Conservation (phyloP, 2,113 vertebrate species). For the Psammodynastes pulverulentus region DNA sequence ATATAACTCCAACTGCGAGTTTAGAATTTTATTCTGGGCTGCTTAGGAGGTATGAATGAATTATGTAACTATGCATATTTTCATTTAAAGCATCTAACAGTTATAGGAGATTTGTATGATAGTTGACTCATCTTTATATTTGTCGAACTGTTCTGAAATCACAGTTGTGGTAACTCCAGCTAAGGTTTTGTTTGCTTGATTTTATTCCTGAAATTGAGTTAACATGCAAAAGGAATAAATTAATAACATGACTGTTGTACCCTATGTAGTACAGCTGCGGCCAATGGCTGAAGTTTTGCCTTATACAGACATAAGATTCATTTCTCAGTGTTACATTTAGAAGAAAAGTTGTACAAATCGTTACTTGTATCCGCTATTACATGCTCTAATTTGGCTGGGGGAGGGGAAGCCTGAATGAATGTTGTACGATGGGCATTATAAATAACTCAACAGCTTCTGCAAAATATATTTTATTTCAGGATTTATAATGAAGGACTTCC, state of each 20-base stretch:
- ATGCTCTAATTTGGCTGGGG: neutral
- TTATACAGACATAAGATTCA: neutral
- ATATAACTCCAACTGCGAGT: neutral
- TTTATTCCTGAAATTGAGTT: neutral
- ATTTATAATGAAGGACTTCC: conserved; percentile 63
- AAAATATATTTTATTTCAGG: conserved; percentile 58
- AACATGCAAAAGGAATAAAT: neutral
- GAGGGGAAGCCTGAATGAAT: no score
- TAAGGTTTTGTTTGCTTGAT: neutral
- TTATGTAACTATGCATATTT: neutral
- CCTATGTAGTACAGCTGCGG: neutral
- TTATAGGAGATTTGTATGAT: neutral
- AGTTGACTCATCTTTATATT: neutral
- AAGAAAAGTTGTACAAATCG: neutral
- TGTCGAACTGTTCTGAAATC: neutral
- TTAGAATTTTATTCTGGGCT: neutral
- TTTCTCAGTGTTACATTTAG: neutral
- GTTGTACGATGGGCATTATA: neutral
- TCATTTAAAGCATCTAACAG: neutral
- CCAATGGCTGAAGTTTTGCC: neutral
- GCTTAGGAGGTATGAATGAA: neutral
- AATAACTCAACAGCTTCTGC: neutral
- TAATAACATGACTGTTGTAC: neutral
- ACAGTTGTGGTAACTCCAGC: neutral
- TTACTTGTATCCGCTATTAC: neutral